Base-by-base conservation (phyloP, 2,113 vertebrate genomes). In the Gymnarchus niloticus region DNA sequence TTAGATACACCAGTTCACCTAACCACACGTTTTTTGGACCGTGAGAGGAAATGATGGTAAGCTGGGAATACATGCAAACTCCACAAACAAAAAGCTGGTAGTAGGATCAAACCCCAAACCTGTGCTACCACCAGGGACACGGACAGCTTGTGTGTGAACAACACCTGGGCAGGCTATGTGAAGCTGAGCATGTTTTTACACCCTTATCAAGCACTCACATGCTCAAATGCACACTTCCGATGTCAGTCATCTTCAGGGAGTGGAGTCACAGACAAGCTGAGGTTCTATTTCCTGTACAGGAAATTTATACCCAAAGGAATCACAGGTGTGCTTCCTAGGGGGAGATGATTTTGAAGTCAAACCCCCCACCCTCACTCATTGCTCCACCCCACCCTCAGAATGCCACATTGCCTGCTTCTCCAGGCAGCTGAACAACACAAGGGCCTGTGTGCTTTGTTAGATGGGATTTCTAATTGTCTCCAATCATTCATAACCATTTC, bases 401-500 rank as follows among this genome's bases (percentile, higher is more conserved):
- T 88, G 92, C 93, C 94, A 93, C 90, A 25, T 87, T 84, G 78
- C 91, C 90, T 93, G 92, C 92, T 91, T 69, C 94, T 94, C 92
- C 90, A 87, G 69, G 94, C 94, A 93, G 90, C 95, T 92, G 93
- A 95, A 94, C 94, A 95, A 95, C 95, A 97, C 95, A 96, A 96
- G 96, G 95, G 94, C 93, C 94, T 91, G 86, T 95, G 86, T 83
- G 93, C 92, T 90, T 93, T 90, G 94, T 98, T 95, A 98, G 97
- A 98, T 97, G 98, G 96, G 94, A 96, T 96, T 95, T 95, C 96
- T 99, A 99, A 99, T 99, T 98, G 97, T 97, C 98, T 98, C 95
- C 97, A 98, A 95, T 99, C 97, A 97, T 94, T 99, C 97, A 98
- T 98, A 96, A 98, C 97, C 98, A 98, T 98, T 99, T 98, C 97